Base-by-base conservation (phyloP, 2,113 vertebrate species). In the Steatornis caripensis region DNA sequence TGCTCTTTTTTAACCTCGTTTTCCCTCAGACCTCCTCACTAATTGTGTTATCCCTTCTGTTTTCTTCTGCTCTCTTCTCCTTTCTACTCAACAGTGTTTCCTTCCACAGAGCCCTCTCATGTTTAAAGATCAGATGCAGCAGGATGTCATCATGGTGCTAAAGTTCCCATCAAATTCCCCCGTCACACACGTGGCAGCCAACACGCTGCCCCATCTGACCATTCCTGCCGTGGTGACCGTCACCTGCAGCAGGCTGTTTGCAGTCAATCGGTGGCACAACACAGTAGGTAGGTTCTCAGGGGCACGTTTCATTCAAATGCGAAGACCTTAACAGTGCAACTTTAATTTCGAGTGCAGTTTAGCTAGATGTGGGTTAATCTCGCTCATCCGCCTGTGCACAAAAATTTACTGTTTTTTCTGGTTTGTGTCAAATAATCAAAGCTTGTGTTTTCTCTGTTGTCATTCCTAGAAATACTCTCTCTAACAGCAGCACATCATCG, bases 121-220 rank as follows among this genome's bases (percentile, higher is more conserved):
- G 99, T 99, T 99, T 98, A 99, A 99, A 98, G 99, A 99, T 98
- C 99, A 99, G 98, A 99, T 99, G 99, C 99, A 99, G 97, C 99
- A 99, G 98, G 99, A 99, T 93, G 99, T 99, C 94, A 99, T 99
- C 96, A 99, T 99, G 99, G 99, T 99, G 97, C 98, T 99, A 87
- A 99, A 99, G 98, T 99, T 99, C 86, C 99, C 99, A 12, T 99
- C 99, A 53, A 99, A 99, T 94, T 99, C 99, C 18, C 99, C 99
- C 0, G 99, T 99, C 71, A 99, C 99, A 6, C 99, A 99, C 0
- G 99, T 99, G 96, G 99, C 99, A 15, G 99, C 99, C 96, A 99
- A 99, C 98, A 99, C 99, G 0, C 98, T 99, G 91, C 99, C 99
- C 36, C 99, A 99, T 96, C 98, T 99, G 61, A 99, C 99, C 82